Conservation (phyloP, 2,888 invertebrate species). For the Agrochola lychnidis region DNA sequence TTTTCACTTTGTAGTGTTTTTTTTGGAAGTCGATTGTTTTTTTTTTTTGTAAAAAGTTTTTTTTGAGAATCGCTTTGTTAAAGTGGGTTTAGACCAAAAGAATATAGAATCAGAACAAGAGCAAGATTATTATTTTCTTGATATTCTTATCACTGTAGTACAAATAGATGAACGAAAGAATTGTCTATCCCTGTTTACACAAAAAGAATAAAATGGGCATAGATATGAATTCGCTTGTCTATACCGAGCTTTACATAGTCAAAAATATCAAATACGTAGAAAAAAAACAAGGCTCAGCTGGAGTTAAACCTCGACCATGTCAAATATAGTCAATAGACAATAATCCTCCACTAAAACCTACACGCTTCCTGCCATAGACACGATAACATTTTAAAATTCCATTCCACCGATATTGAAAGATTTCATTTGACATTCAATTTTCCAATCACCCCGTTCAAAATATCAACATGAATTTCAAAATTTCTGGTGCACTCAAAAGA, state of each 20-base stretch:
- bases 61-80: not conserved
- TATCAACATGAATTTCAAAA: slow-evolving; percentile 78
- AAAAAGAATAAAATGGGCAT: not conserved
- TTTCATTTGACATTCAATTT: slow-evolving; percentile 56
- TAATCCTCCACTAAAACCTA: slow-evolving; percentile 19
- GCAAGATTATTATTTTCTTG: not conserved
- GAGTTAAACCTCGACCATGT: not conserved
- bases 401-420: slow-evolving; percentile 37
- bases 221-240: not conserved
- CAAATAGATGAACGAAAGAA: not conserved
- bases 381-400: slow-evolving; percentile 31
- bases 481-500: slow-evolving; percentile 77
- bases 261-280: not conserved
- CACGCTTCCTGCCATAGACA: slow-evolving; percentile 22
- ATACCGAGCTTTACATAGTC: not conserved
- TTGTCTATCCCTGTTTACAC: not conserved
- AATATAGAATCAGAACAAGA: not conserved
- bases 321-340: slow-evolving; percentile 5
- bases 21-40: too few relatives aligned
- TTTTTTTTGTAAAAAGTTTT: too few relatives aligned
- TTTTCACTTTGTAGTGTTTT: too few relatives aligned
- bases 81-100: not conserved
- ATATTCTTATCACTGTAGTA: not conserved
- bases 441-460: slow-evolving; percentile 55
- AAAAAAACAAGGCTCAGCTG: not conserved